phyloP scores from a whole-genome alignment of 2,113 vertebrate species.

The Athene noctua region DNA sequence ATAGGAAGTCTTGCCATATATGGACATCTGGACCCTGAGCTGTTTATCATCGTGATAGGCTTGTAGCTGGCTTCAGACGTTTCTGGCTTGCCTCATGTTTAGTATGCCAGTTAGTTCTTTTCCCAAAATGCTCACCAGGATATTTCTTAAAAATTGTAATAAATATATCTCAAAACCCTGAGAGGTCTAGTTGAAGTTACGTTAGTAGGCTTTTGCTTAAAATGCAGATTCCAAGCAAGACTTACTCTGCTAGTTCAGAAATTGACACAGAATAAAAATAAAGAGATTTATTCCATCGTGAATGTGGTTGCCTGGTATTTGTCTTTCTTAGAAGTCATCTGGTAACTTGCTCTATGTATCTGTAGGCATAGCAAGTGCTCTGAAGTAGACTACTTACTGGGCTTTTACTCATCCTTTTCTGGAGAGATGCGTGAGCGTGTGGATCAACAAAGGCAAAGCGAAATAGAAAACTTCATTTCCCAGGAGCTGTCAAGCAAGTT shows the following conservation, averaged over 20 bases:
- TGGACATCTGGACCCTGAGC: conserved; percentile 78
- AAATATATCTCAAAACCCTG: conserved; percentile 62
- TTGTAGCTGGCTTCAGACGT: conserved; percentile 31
- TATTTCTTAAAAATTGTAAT: conserved; percentile 57
- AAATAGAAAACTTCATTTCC: neutral
- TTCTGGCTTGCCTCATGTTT: conserved; percentile 57
- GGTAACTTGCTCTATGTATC: conserved; percentile 28
- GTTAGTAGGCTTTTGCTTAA: conserved; percentile 63
- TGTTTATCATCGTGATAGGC: conserved; percentile 60
- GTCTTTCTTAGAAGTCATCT: conserved; percentile 55
- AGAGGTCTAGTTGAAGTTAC: conserved; percentile 47
- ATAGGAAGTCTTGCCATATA: conserved; percentile 91
- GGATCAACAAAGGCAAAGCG: neutral
- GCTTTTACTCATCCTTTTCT: neutral
- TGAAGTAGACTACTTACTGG: neutral
- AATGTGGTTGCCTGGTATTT: conserved; percentile 54
- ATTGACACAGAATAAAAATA: conserved; percentile 47
- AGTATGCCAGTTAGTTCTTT: conserved; percentile 49
- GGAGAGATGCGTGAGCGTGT: neutral
- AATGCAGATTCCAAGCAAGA: conserved; percentile 44
- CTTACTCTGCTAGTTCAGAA: conserved; percentile 35
- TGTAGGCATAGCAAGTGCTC: neutral
- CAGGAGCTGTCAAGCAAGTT: neutral
- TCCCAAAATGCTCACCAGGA: conserved; percentile 49
- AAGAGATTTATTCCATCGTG: conserved; percentile 35